Evolutionary conservation across 2,888 invertebrate genomes (phyloP).

Genomic region (Acrobasis consociella): DNA sequence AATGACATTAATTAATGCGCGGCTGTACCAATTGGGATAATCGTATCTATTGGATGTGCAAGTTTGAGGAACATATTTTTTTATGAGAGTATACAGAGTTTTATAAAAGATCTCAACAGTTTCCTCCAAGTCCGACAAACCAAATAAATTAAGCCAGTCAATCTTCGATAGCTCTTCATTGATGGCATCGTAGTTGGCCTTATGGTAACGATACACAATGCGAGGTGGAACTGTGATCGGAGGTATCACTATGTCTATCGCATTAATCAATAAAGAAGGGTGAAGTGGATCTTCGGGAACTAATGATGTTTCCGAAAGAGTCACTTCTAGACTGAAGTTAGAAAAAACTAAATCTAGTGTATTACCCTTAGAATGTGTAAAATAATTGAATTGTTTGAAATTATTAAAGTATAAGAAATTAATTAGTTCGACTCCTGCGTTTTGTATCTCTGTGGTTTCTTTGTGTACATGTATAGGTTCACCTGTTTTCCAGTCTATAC

Average conservation of each 20-base stretch:
- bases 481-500: constrained; percentile 24
- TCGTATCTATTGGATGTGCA: no score
- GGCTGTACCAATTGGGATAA: no score
- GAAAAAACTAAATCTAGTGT: constrained; percentile 21
- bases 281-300: constrained; percentile 23
- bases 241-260: constrained; percentile 11
- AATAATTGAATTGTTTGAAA: constrained; percentile 18
- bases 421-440: constrained; percentile 5
- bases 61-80: no score
- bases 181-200: neutral
- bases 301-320: neutral
- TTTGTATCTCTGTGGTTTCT: constrained; percentile 21
- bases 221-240: neutral
- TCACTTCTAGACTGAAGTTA: constrained; percentile 14
- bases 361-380: constrained; percentile 1
- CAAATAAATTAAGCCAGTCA: neutral
- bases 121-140: no score
- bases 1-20: no score
- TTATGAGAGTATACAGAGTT: no score
- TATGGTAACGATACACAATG: constrained; percentile 6
- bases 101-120: no score
- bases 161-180: neutral
- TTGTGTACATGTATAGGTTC: constrained; percentile 20
- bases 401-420: neutral
- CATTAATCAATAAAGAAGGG: constrained; percentile 17